phyloP scores from a whole-genome alignment of 2,797 vertebrate genomes.

The Myotis myotis region DNA sequence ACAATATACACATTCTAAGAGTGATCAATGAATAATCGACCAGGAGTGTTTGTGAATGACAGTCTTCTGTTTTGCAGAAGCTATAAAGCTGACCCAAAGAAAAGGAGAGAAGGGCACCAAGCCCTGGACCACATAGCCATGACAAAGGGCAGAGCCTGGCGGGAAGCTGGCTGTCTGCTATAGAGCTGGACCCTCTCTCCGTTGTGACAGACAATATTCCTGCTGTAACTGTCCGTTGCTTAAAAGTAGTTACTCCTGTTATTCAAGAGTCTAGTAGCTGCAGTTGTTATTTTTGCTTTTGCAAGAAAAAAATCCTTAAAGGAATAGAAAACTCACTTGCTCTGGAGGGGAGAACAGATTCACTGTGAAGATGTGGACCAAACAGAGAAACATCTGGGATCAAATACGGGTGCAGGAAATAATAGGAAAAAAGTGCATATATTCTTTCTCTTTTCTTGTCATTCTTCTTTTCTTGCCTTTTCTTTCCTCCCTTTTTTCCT shows the following conservation, averaged over 20 bases:
- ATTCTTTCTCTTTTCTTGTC: neutral
- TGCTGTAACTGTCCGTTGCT: neutral
- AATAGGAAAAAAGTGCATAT: neutral
- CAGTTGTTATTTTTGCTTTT: neutral
- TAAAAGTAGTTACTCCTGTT: neutral
- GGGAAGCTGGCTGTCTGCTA: too few species aligned
- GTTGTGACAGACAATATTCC: neutral
- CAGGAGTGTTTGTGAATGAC: neutral
- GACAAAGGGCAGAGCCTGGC: neutral
- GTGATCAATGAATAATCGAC: neutral
- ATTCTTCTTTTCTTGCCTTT: neutral
- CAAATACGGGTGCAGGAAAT: neutral
- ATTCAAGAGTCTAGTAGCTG: neutral
- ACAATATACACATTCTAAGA: neutral
- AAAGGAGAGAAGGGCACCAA: neutral
- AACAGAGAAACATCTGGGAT: neutral
- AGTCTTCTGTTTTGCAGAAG: neutral
- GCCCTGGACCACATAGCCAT: neutral
- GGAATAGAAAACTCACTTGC: neutral
- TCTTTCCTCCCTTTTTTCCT: too few species aligned
- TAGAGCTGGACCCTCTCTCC: neutral
- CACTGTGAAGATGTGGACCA: neutral
- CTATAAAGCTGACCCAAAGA: neutral
- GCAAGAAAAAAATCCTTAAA: slow-evolving; percentile 1
- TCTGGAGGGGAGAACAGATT: neutral